Conservation (phyloP, 2,888 invertebrate species). For the Plagodis dolabraria region DNA sequence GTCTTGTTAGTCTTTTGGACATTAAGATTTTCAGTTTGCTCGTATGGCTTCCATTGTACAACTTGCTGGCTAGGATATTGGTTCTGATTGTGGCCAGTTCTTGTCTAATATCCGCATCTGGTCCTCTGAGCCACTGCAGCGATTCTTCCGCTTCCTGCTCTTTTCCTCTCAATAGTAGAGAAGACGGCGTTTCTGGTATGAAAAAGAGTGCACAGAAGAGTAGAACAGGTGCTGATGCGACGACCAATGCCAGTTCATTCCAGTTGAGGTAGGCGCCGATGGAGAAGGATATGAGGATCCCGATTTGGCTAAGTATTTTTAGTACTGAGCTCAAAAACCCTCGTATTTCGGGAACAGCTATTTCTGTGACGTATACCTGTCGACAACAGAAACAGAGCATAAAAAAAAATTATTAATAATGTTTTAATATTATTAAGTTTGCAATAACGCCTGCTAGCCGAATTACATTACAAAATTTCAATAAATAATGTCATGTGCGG, state of each 20-base stretch:
- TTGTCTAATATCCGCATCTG: conserved; percentile 89
- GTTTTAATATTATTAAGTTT: too few species aligned
- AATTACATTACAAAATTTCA: too few species aligned
- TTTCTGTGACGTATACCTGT: conserved; percentile 95
- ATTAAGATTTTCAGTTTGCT: conserved; percentile 68
- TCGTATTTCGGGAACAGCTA: conserved; percentile 93
- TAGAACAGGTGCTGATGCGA: conserved; percentile 90
- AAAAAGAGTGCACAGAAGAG: conserved; percentile 90
- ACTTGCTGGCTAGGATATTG: conserved; percentile 86
- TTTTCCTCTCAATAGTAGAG: conserved; percentile 89
- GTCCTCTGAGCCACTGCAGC: conserved; percentile 91
- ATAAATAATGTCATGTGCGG: too few species aligned
- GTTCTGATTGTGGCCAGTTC: conserved; percentile 89
- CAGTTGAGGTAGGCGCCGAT: conserved; percentile 93
- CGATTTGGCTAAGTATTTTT: conserved; percentile 93
- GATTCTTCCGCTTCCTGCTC: conserved; percentile 90
- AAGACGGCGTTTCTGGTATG: conserved; percentile 95
- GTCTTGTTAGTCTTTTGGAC: conserved; percentile 83
- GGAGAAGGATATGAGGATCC: conserved; percentile 92
- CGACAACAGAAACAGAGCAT: conserved; percentile 49
- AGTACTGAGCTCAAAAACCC: conserved; percentile 94
- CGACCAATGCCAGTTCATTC: conserved; percentile 92
- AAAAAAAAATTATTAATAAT: too few species aligned
- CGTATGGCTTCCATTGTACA: conserved; percentile 62
- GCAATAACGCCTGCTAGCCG: too few species aligned